Conservation (phyloP, 2,797 vertebrate species). For the Danionella dracula region DNA sequence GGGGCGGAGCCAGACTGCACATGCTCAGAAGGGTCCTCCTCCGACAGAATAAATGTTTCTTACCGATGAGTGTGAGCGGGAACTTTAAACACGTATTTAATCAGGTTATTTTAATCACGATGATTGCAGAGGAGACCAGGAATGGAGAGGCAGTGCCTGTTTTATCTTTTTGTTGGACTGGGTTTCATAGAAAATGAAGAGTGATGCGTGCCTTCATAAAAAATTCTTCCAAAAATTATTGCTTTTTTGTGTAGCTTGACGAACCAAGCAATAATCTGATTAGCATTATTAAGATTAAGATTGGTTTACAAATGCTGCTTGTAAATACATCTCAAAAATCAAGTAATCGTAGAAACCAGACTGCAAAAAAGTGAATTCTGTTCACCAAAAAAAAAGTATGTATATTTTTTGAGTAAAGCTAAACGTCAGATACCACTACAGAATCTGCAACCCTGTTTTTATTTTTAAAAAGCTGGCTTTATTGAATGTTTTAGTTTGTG, state of each 20-base stretch:
- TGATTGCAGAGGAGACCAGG: neutral
- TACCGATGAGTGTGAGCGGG: slow-evolving; percentile 48
- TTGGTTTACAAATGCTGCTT: neutral
- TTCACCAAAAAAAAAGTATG: neutral
- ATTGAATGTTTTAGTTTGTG: neutral
- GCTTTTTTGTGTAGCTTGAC: slow-evolving; percentile 16
- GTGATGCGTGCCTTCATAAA: neutral
- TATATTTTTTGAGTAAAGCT: neutral
- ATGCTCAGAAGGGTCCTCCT: slow-evolving; percentile 20
- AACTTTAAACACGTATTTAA: slow-evolving; percentile 30
- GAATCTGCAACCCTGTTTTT: neutral
- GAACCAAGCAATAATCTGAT: slow-evolving; percentile 18
- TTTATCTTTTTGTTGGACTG: slow-evolving; percentile 18
- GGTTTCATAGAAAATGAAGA: neutral
- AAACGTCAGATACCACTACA: slow-evolving; percentile 11
- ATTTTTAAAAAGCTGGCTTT: neutral
- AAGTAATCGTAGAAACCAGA: neutral
- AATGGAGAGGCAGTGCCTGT: slow-evolving; percentile 37
- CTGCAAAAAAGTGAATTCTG: slow-evolving; percentile 4
- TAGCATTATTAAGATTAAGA: neutral
- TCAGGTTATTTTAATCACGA: slow-evolving; percentile 16
- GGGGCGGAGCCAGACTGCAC: slow-evolving; percentile 32
- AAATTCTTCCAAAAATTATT: neutral
- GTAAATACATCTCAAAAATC: neutral
- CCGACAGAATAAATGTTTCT: slow-evolving; percentile 41